Percentiles rank a stretch among this genome's conserved stretches.
Conservation (phyloP, 2,113 vertebrate genomes). For the Salvelinus alpinus region DNA sequence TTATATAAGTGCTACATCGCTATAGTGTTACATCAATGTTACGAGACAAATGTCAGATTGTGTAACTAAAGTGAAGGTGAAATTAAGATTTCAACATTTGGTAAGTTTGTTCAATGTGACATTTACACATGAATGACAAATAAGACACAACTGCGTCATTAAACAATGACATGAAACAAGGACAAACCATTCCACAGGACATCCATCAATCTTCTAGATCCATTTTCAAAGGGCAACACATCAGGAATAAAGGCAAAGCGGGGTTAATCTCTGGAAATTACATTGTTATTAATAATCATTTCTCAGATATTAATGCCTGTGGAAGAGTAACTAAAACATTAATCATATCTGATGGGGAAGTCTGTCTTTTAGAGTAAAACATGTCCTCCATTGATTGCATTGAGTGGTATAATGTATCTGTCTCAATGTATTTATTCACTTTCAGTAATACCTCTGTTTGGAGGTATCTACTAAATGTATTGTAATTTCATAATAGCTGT, state of each 20-base stretch:
- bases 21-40: too few relatives aligned
- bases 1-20: too few relatives aligned
- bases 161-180: conserved; percentile 70
- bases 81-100: background rate
- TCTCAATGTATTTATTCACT: conserved; percentile 44
- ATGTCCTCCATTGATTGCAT: conserved; percentile 58
- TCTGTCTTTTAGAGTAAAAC: conserved; percentile 64
- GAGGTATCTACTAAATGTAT: background rate
- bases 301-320: conserved; percentile 73
- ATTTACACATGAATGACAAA: conserved; percentile 58
- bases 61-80: background rate
- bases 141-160: conserved; percentile 66
- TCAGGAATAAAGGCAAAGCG: conserved; percentile 73
- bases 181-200: conserved; percentile 72
- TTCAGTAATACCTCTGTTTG: conserved; percentile 4
- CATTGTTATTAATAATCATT: conserved; percentile 84
- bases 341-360: conserved; percentile 79
- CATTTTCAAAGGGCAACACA: conserved; percentile 76
- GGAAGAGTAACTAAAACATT: conserved; percentile 75
- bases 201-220: conserved; percentile 80
- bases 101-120: conserved; percentile 67
- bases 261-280: conserved; percentile 82
- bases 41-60: too few relatives aligned
- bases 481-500: conserved; percentile 45
- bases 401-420: conserved; percentile 39